Conservation (phyloP, 2,888 invertebrate species). For the Hoplodrina ambigua region DNA sequence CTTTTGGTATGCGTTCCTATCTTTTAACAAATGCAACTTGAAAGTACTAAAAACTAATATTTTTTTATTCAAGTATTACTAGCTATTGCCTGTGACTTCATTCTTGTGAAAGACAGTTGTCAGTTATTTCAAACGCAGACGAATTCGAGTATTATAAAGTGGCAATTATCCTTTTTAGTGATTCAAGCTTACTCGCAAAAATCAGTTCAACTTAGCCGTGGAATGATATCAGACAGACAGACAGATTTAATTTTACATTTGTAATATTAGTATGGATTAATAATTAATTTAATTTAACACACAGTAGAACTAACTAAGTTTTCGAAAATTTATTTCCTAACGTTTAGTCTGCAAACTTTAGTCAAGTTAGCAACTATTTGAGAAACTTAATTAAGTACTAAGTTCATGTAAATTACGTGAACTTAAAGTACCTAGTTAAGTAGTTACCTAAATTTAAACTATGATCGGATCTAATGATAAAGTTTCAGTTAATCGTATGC, state of each 20-base stretch:
- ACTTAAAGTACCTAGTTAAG: slow-evolving; percentile 32
- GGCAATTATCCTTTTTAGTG: not conserved
- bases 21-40: too few species aligned
- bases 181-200: not conserved
- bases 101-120: too few species aligned
- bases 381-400: slow-evolving; percentile 26
- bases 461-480: slow-evolving; percentile 50
- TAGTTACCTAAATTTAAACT: slow-evolving; percentile 49
- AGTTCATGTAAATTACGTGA: slow-evolving; percentile 42
- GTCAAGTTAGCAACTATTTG: slow-evolving; percentile 21
- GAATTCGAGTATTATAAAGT: not conserved
- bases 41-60: too few species aligned
- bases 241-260: not conserved
- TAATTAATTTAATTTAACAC: not conserved
- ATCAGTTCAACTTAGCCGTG: not conserved
- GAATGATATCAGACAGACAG: not conserved
- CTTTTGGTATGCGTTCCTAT: too few species aligned
- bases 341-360: not conserved
- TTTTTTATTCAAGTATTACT: not conserved
- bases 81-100: not conserved
- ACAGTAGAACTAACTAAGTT: not conserved
- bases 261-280: not conserved
- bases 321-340: not conserved
- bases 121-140: not conserved
- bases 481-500: slow-evolving; percentile 50